Conservation (phyloP, 2,888 invertebrate species). For the Epinotia ramella region DNA sequence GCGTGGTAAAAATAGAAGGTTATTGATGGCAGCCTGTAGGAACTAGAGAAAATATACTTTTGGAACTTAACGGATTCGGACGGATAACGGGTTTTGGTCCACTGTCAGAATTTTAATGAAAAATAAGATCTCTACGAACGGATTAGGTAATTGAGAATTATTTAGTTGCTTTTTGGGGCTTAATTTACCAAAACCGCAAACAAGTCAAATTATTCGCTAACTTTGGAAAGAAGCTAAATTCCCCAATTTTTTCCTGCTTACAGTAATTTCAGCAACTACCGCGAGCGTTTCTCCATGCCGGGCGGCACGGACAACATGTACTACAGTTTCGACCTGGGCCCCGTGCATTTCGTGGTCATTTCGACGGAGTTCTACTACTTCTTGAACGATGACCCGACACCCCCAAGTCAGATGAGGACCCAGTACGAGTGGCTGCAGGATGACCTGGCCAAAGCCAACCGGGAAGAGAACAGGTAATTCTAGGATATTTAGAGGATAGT, state of each 20-base stretch:
- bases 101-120: no score
- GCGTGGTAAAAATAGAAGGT: constrained; percentile 83
- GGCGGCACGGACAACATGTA: constrained; percentile 88
- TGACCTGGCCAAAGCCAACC: not conserved
- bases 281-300: constrained; percentile 96
- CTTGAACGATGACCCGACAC: constrained; percentile 75
- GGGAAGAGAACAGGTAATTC: not conserved
- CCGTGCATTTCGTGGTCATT: constrained; percentile 95
- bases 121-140: no score
- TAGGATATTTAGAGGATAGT: not conserved
- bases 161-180: not conserved
- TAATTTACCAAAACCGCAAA: constrained; percentile 62
- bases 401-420: not conserved
- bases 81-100: no score
- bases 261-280: constrained; percentile 97
- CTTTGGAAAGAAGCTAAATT: no score
- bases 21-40: not conserved
- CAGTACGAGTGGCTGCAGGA: not conserved
- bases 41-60: constrained; percentile 62
- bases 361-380: constrained; percentile 98
- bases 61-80: no score
- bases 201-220: no score
- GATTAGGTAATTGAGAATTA: no score
- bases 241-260: not conserved
- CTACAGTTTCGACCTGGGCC: constrained; percentile 96